Percentiles rank a stretch among this genome's conserved stretches.
Evolutionary conservation across 1,140 invertebrate species (phyloP).

Genomic region (Drosophila burlai): DNA sequence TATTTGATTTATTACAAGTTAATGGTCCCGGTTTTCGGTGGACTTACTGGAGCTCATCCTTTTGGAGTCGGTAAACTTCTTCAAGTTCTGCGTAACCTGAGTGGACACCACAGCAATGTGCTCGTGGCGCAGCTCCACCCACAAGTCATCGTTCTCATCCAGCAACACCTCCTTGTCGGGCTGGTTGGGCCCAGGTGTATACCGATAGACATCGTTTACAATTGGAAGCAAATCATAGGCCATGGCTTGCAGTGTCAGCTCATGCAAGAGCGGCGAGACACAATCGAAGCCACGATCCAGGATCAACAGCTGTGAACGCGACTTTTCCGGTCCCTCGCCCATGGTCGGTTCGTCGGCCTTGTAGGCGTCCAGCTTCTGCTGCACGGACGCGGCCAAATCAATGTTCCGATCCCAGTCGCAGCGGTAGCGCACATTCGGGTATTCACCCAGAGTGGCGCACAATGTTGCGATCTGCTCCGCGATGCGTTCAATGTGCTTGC

Average conservation of each 20-base stretch:
- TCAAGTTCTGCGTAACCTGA: slow-evolving; percentile 92
- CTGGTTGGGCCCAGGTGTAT: slow-evolving; percentile 87
- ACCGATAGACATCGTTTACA: slow-evolving; percentile 99
- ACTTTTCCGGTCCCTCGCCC: slow-evolving; percentile 98
- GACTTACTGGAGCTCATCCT: slow-evolving; percentile 89
- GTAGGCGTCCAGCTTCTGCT: slow-evolving; percentile 99
- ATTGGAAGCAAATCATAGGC: slow-evolving; percentile 99
- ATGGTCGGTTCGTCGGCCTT: slow-evolving; percentile 99
- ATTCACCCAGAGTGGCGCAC: slow-evolving; percentile 99
- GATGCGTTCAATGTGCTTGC: slow-evolving; percentile 94
- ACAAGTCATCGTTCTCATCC: slow-evolving; percentile 99
- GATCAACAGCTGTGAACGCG: slow-evolving; percentile 98
- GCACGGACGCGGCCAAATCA: slow-evolving; percentile 98
- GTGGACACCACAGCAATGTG: slow-evolving; percentile 99
- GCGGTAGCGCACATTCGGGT: slow-evolving; percentile 98
- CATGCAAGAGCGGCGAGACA: slow-evolving; percentile 98
- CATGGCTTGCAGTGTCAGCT: slow-evolving; percentile 99
- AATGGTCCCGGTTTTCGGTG: no score
- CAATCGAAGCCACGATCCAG: slow-evolving; percentile 99
- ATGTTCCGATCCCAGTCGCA: slow-evolving; percentile 98
- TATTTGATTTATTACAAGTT: no score
- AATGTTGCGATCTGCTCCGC: slow-evolving; percentile 99
- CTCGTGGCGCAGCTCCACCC: slow-evolving; percentile 99
- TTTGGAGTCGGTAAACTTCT: slow-evolving; percentile 98
- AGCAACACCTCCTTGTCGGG: slow-evolving; percentile 98